Base-by-base conservation (phyloP, 2,888 invertebrate species). In the Criorhina ranunculi region DNA sequence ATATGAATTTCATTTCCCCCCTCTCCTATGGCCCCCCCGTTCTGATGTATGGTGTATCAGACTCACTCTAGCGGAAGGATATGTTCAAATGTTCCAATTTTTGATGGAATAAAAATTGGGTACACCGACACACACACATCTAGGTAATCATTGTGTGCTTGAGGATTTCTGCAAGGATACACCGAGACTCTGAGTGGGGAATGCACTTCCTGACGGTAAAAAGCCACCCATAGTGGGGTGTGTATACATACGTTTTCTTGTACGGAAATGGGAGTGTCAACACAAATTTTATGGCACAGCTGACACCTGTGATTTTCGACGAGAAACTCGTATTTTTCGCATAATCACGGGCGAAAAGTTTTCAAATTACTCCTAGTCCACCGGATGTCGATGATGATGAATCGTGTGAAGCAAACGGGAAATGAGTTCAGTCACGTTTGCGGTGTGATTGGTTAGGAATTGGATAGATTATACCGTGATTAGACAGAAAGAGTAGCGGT, bases 261-360 rank as follows among this genome's bases (percentile, higher is more conserved):
- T 59, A 31, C 42, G 55, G 59, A 37, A 64, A 44, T 51, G 17
- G 55, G n/a, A 46, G 57, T 77, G 81, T 66, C 60, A 62, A 51
- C 62, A 62, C 19, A 73, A 55, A 44, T 85, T 85, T 69, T 69
- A 69, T 80, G 69, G 35, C 78, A 24, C 24, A 67, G 67, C 72
- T 62, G 67, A 76, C 85, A 85, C 80, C 85, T 75, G 85, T 70
- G 85, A 85, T 75, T 85, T 85, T 73, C 15, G 37, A 51, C 49
- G 40, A 33, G 37, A 44, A 49, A 60, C 15, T 51, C 40, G 31
- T 15, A 29, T 49, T 51, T 76, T 75, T 66, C 60, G 70, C 59
- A 66, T 80, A 80, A 70, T 76, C 66, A 70, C 42, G 75, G 60
- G 44, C 29, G 55, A 62, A 59, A 85, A 85, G 70, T 80, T 85